A percentile compares a stretch with the other conserved stretches of the same genome.
These are phyloP conservation scores for Tenthredo livida DNA, from an alignment of 2,888 invertebrate species.

Conservation along the genomic window DNA sequence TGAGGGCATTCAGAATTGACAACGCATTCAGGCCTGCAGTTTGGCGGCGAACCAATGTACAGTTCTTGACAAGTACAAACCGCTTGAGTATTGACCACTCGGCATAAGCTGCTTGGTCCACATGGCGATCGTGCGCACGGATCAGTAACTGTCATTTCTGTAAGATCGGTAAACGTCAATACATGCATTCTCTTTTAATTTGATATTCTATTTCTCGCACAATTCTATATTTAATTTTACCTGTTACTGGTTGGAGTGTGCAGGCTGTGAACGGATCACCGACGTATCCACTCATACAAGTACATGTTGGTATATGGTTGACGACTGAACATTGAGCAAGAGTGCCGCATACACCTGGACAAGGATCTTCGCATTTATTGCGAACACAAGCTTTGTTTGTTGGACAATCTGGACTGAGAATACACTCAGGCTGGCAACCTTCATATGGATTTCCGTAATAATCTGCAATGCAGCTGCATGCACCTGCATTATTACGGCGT, in stretches of 20 bases:
- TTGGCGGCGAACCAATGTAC: conserved; percentile 89
- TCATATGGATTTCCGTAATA: conserved; percentile 93
- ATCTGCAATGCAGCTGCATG: conserved; percentile 89
- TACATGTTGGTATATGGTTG: conserved; percentile 93
- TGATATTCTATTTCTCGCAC: conserved; percentile 57
- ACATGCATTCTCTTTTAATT: conserved; percentile 67
- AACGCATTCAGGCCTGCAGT: conserved; percentile 91
- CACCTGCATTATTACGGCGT: conserved; percentile 88
- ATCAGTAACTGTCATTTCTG: conserved; percentile 76
- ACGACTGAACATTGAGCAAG: conserved; percentile 91
- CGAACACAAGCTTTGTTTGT: conserved; percentile 90
- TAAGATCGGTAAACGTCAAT: conserved; percentile 55
- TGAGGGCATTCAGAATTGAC: conserved; percentile 90
- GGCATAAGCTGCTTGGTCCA: conserved; percentile 90
- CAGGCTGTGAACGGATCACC: conserved; percentile 87
- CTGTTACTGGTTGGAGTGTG: conserved; percentile 70
- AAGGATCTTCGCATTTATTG: conserved; percentile 92
- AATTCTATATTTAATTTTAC: conserved; percentile 56
- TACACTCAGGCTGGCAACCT: conserved; percentile 92
- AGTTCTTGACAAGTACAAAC: conserved; percentile 89
- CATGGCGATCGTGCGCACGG: conserved; percentile 90
- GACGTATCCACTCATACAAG: conserved; percentile 85
- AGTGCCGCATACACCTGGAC: conserved; percentile 91
- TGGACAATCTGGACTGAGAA: conserved; percentile 91
- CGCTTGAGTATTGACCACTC: conserved; percentile 85